Conservation (phyloP, 2,113 vertebrate species). For the Barnardius zonarius region DNA sequence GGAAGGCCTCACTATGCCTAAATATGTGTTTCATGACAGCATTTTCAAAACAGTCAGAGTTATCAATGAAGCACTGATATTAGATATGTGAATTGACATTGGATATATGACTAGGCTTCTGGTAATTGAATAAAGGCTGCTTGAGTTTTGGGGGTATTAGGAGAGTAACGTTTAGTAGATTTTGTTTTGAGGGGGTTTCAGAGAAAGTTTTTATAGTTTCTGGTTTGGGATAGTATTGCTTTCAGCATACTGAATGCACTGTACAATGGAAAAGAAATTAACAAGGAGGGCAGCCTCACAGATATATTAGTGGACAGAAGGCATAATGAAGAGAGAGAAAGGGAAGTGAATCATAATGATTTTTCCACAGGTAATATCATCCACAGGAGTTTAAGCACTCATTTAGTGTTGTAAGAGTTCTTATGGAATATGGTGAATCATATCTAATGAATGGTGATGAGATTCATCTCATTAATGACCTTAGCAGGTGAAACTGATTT, state of each 20-base stretch:
- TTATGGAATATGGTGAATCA: not conserved
- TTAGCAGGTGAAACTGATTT: conserved; percentile 60
- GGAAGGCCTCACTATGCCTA: not conserved
- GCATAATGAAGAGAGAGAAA: conserved; percentile 8
- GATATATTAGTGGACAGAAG: conserved; percentile 12
- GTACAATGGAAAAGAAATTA: not conserved
- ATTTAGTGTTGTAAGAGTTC: conserved; percentile 31
- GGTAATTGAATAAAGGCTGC: not conserved
- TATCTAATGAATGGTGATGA: conserved; percentile 47
- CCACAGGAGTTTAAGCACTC: conserved; percentile 22
- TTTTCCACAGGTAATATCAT: conserved; percentile 44
- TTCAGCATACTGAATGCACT: not conserved
- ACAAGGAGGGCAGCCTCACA: not conserved
- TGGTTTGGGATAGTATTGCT: not conserved
- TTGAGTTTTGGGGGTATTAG: not conserved
- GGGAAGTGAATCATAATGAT: conserved; percentile 38
- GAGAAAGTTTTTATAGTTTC: not conserved
- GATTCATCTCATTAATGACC: conserved; percentile 58
- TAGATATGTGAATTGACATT: not conserved
- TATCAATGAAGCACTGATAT: not conserved
- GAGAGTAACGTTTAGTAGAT: not conserved
- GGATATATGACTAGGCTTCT: not conserved
- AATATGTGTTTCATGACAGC: not conserved
- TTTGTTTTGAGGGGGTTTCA: not conserved
- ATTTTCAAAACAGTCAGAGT: not conserved